A percentile compares a stretch with the other conserved stretches of the same genome.
phyloP scores from a whole-genome alignment of 1,140 invertebrate species.

The Drosophila insularis region DNA sequence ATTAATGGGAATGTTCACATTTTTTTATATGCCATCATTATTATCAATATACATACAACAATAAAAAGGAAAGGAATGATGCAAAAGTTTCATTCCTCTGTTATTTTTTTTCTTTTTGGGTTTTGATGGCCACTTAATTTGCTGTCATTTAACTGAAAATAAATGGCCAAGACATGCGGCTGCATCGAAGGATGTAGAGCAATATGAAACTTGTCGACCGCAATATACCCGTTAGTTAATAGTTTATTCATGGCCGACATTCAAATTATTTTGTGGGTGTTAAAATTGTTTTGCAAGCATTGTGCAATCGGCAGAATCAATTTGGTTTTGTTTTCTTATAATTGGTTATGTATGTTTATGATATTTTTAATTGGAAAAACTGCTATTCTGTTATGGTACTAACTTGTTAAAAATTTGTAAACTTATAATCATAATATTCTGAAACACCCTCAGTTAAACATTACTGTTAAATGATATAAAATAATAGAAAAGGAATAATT shows the following conservation, averaged over 20 bases:
- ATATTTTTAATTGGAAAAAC: too few relatives aligned
- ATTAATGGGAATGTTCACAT: slow-evolving; percentile 56
- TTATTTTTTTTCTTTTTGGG: background rate
- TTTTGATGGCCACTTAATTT: slow-evolving; percentile 64
- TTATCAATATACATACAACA: slow-evolving; percentile 64
- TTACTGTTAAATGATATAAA: too few relatives aligned
- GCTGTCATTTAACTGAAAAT: slow-evolving; percentile 72
- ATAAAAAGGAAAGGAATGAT: slow-evolving; percentile 10
- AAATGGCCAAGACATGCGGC: slow-evolving; percentile 63
- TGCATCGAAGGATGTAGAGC: slow-evolving; percentile 16
- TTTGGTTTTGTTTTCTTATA: too few relatives aligned
- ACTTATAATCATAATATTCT: too few relatives aligned
- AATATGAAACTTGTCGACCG: background rate
- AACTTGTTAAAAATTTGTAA: too few relatives aligned
- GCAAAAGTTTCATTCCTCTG: slow-evolving; percentile 27
- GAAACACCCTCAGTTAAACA: too few relatives aligned
- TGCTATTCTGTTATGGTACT: too few relatives aligned
- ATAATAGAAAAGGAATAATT: too few relatives aligned
- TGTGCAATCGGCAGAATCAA: too few relatives aligned
- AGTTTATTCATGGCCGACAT: background rate
- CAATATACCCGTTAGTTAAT: background rate
- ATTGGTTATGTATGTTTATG: too few relatives aligned
- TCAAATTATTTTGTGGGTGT: background rate
- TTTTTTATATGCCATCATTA: slow-evolving; percentile 64
- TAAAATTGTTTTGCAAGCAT: too few relatives aligned